Base-by-base conservation (phyloP, 1,140 invertebrate species). In the Melipona quadrifasciata region DNA sequence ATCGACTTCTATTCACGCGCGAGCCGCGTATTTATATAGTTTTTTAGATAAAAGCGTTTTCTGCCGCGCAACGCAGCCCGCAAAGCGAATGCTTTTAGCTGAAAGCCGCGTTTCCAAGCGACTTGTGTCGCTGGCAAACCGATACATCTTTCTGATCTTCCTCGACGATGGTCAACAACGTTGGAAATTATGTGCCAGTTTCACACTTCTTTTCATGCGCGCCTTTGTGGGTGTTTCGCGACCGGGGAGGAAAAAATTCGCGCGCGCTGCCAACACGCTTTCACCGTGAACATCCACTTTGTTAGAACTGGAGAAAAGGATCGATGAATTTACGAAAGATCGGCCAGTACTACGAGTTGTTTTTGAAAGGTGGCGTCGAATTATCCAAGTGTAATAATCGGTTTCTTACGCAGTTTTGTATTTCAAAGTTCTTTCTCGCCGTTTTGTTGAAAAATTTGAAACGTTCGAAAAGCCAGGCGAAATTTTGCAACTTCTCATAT, bases 21-120 rank as follows among this genome's bases (percentile, higher is more conserved):
- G 17, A 39, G 39, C 39, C 39, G 6, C 58, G 64, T 47, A 67
- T 78, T 78, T 78, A 53, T 67, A 78, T 64, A 67, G 76, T 78
- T 78, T 78, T 78, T 78, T 78, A 78, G 76, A 78, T 78, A 78
- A 78, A 78, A 78, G 76, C 76, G 67, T 78, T 78, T 67, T 78
- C 5, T 68, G 76, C 64, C 76, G 17, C 27, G 76, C 64, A 6
- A 24, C 64, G 76, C 76, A 24, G 64, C 76, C 39, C 34, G 76
- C 10, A 78, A 67, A 78, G 76, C 76, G 53, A 78, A n/a, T n/a
- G 76, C 76, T 78, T 78, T 78, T 78, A 78, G 76, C n/a, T 78
- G 76, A 78, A 78, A 78, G 64, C 76, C 2, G 31, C 74, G 74
- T 78, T 53, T 65, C 53, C 47, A 78, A 67, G 67, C 76, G 76